These are phyloP conservation scores for Iguana delicatissima DNA, from an alignment of 2,797 vertebrate genomes.

Conservation along the genomic window DNA sequence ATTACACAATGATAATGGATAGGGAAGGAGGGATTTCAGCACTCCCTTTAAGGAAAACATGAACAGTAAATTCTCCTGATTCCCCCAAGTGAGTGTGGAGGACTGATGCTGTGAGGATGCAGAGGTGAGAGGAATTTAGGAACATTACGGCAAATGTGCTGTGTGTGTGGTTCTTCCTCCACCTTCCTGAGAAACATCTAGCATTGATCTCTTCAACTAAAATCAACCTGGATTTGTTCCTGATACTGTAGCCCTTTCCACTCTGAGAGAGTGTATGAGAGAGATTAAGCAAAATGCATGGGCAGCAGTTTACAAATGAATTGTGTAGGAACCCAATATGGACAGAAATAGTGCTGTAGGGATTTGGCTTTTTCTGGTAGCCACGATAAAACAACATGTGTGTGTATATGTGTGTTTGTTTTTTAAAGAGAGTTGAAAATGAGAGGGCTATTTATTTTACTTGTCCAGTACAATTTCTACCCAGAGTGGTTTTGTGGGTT, in stretches of 20 bases:
- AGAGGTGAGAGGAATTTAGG: neutral
- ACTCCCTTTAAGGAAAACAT: constrained; percentile 58
- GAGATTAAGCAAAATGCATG: neutral
- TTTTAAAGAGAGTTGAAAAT: neutral
- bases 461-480: neutral
- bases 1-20: constrained; percentile 51
- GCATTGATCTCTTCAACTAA: neutral
- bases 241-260: neutral
- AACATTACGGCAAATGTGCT: neutral
- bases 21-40: constrained; percentile 58
- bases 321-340: neutral
- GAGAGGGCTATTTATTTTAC: neutral
- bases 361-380: neutral
- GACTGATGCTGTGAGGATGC: constrained; percentile 34
- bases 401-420: neutral
- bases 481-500: too few relatives aligned
- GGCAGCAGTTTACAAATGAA: neutral
- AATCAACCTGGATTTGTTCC: neutral
- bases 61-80: constrained; percentile 54
- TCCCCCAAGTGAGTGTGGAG: constrained; percentile 57
- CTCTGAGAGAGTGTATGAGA: neutral
- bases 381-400: neutral
- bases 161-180: neutral
- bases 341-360: too few relatives aligned
- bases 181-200: neutral